Evolutionary conservation across 2,888 invertebrate species (phyloP).

Genomic region (Lasioglossum pauxillum): DNA sequence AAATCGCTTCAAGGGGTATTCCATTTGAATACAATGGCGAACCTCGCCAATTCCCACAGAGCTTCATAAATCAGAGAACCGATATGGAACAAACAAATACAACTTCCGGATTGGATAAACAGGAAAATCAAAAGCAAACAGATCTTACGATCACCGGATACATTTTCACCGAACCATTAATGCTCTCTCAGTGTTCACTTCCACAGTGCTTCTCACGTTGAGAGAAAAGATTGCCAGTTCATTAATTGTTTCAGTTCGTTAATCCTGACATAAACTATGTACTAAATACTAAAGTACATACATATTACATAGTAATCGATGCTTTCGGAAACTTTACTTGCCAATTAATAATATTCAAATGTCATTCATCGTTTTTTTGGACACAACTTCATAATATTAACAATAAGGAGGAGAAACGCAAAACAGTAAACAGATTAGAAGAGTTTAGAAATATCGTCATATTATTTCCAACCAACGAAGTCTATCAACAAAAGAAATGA

Average conservation of each 20-base stretch:
- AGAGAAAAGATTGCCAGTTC: background rate
- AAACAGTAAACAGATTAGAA: background rate
- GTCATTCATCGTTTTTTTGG: too few species aligned
- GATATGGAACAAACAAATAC: constrained; percentile 25
- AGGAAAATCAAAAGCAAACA: constrained; percentile 23
- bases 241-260: background rate
- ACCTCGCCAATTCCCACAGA: background rate
- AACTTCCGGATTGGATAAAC: constrained; percentile 5
- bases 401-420: background rate
- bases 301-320: too few species aligned
- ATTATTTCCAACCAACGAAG: background rate
- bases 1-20: constrained; percentile 1
- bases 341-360: too few species aligned
- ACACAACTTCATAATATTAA: too few species aligned
- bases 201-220: background rate
- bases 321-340: too few species aligned
- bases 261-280: background rate
- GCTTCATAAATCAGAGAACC: constrained; percentile 21
- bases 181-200: background rate
- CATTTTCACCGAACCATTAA: constrained; percentile 1
- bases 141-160: constrained; percentile 15
- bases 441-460: background rate
- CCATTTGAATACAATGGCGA: constrained; percentile 2
- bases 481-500: background rate
- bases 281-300: too few species aligned